Conservation (phyloP, 2,113 vertebrate genomes). For the Spea bombifrons region DNA sequence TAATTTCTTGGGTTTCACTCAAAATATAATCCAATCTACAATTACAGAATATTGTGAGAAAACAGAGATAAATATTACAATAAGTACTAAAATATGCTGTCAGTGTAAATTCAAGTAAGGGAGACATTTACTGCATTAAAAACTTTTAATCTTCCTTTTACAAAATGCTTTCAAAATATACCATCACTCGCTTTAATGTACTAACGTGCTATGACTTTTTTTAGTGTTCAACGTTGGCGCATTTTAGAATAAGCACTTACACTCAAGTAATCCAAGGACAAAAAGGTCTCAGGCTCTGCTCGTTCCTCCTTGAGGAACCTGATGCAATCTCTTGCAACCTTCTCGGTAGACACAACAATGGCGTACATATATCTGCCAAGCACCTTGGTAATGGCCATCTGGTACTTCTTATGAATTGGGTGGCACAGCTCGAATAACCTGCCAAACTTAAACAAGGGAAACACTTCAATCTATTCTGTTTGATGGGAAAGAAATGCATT, state of each 20-base stretch:
- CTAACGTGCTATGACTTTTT: too few relatives aligned
- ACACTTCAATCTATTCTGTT: neutral
- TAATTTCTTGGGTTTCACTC: too few relatives aligned
- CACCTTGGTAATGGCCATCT: conserved; percentile 88
- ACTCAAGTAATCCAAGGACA: conserved; percentile 86
- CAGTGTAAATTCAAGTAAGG: too few relatives aligned
- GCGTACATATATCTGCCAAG: conserved; percentile 82
- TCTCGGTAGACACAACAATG: conserved; percentile 85
- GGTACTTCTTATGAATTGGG: conserved; percentile 93
- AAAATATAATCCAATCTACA: too few relatives aligned
- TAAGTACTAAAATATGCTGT: too few relatives aligned
- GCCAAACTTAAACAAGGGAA: conserved; percentile 73
- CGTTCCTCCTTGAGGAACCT: conserved; percentile 80
- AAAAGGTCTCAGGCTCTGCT: conserved; percentile 88
- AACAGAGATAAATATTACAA: too few relatives aligned
- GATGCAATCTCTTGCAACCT: conserved; percentile 85
- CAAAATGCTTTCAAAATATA: too few relatives aligned
- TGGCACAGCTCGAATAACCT: conserved; percentile 86
- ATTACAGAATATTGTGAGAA: too few relatives aligned
- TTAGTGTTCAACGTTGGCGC: too few relatives aligned
- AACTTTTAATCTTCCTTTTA: neutral
- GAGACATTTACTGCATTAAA: neutral
- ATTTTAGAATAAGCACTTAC: conserved; percentile 64
- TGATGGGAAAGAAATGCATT: too few relatives aligned
- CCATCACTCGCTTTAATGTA: too few relatives aligned